Base-by-base conservation (phyloP, 2,113 vertebrate genomes). In the Hydrolagus affinis region DNA sequence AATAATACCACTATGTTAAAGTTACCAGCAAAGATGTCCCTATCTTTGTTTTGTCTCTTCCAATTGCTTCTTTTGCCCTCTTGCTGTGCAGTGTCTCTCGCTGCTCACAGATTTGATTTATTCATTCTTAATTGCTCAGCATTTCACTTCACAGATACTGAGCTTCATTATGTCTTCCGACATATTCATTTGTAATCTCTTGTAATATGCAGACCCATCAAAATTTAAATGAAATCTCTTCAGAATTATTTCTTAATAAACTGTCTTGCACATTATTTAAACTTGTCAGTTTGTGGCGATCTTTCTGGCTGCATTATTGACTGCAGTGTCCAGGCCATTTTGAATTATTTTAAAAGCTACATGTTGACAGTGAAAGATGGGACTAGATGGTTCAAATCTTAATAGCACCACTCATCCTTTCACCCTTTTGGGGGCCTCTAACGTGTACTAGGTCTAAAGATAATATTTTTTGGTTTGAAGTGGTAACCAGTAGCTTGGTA, bases 341-440 rank as follows among this genome's bases (percentile, higher is more conserved):
- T 80, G 77, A 28, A 83, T 68, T 28, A 64, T 19, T 66, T 68
- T 64, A 17, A 83, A 30, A 83, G n/a, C n/a, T n/a, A 78, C 6
- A 8, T 23, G 64, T 30, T 83, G 60, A 17, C 7, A 9, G 14
- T 25, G 25, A 64, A 8, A 83, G 3, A 1, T 44, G 44, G 44
- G 44, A 44, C 44, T 44, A 44, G 44, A 3, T 3, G 44, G 44
- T 44, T 44, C 44, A 44, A 44, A 44, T 44, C 6, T 44, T 44
- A 44, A 44, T 44, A 44, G 44, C 44, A 3, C 44, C 6, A 44
- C 44, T 44, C 44, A 44, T 44, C 44, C 1, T 44, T 44, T 44
- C 44, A 44, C 44, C 44, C 44, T 44, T 44, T 44, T 44, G 44
- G 44, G 44, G 44, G 44, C 44, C n/a, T 44, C 1, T 44, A 44